These are phyloP conservation scores for Macrotrachela quadricornifera DNA, from an alignment of 1,140 invertebrate genomes.

Conservation along the genomic window DNA sequence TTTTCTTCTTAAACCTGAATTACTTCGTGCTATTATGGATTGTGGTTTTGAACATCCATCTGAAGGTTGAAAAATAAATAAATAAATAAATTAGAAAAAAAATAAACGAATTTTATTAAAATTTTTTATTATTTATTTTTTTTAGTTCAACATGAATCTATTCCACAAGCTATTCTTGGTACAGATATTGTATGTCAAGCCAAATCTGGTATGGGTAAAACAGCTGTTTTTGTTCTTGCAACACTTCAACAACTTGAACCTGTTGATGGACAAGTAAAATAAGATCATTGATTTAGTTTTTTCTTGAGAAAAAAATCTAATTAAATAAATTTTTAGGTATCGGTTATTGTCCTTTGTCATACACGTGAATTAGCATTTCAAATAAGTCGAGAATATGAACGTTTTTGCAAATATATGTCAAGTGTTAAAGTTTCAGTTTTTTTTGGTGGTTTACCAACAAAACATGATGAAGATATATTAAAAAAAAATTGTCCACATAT, in stretches of 20 bases:
- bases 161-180: constrained; percentile 91
- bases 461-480: constrained; percentile 81
- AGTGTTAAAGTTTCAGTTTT: constrained; percentile 79
- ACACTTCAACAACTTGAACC: constrained; percentile 82
- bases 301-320: no score
- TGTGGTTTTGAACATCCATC: constrained; percentile 99
- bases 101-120: no score
- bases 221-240: constrained; percentile 91
- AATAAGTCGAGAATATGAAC: constrained; percentile 94
- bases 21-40: constrained; percentile 86
- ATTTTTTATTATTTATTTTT: no score
- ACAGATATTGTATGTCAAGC: constrained; percentile 99
- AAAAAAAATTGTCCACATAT: constrained; percentile 87
- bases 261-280: constrained; percentile 54
- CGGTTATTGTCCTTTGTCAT: constrained; percentile 91
- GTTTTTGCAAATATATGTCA: constrained; percentile 92
- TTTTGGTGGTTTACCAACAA: constrained; percentile 83
- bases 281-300: no score
- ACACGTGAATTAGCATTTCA: constrained; percentile 93
- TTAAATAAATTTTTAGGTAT: constrained; percentile 19
- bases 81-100: no score
- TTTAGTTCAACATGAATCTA: constrained; percentile 89
- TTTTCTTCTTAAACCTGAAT: constrained; percentile 87
- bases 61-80: no score
- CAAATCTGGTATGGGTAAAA: constrained; percentile 99